A percentile compares a stretch with the other conserved stretches of the same genome.
phyloP scores from a whole-genome alignment of 2,888 invertebrate genomes.

The Entomobrya proxima region DNA sequence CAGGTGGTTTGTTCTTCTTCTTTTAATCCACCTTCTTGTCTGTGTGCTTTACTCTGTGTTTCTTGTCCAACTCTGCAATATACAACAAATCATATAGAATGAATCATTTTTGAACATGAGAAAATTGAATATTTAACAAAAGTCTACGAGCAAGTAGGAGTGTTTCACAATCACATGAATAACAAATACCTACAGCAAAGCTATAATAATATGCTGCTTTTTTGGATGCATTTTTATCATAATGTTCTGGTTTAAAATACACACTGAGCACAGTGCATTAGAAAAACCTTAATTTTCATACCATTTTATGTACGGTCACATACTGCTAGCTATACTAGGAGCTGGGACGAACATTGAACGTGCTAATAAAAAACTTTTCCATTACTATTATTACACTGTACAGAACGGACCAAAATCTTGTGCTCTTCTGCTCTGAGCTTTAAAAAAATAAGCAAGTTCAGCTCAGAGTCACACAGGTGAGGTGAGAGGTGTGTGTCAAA shows the following conservation, averaged over 20 bases:
- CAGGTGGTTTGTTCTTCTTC: not conserved
- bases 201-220: too few relatives aligned
- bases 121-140: constrained; percentile 1
- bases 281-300: not conserved
- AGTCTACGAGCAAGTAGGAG: not conserved
- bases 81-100: not conserved
- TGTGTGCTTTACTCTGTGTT: not conserved
- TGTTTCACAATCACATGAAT: not conserved
- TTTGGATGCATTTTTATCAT: not conserved
- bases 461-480: not conserved
- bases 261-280: not conserved
- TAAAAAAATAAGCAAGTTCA: too few relatives aligned
- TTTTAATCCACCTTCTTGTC: not conserved
- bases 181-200: not conserved
- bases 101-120: constrained; percentile 14
- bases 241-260: not conserved
- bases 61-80: not conserved
- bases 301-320: constrained; percentile 11
- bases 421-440: too few relatives aligned
- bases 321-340: too few relatives aligned
- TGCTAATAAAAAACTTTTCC: constrained; percentile 17
- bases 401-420: too few relatives aligned
- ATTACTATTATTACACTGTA: not conserved
- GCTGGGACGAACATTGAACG: not conserved
- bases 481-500: not conserved